phyloP scores from a whole-genome alignment of 2,888 invertebrate species.

The Balanococcus diminutus region DNA sequence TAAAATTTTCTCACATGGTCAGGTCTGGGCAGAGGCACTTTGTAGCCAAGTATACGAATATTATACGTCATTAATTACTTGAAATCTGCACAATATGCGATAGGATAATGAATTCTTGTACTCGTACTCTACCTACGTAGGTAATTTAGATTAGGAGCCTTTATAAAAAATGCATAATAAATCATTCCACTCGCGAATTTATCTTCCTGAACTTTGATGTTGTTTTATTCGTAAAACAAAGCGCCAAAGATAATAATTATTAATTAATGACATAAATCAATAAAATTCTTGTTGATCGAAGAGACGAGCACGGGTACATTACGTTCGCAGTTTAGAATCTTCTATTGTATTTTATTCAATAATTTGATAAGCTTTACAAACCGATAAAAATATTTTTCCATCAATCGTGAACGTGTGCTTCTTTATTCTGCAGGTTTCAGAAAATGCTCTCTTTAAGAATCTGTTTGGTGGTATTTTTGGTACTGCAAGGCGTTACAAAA shows the following conservation, averaged over 20 bases:
- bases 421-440: neutral
- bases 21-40: too few relatives aligned
- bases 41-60: neutral
- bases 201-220: slow-evolving; percentile 27
- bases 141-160: neutral
- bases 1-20: neutral
- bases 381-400: neutral
- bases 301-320: too few relatives aligned
- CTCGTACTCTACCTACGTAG: too few relatives aligned
- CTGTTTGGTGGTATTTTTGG: slow-evolving; percentile 5
- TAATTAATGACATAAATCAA: slow-evolving; percentile 6
- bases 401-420: neutral
- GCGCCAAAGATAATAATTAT: neutral
- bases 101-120: neutral
- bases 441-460: neutral
- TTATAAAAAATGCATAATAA: neutral
- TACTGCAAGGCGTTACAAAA: neutral
- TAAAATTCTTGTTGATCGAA: neutral
- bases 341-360: neutral
- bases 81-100: neutral
- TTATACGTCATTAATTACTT: neutral
- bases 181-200: neutral
- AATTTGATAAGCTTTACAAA: neutral
- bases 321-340: neutral
- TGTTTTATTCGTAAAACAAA: slow-evolving; percentile 11